phyloP scores from a whole-genome alignment of 2,113 vertebrate genomes.

The Lucifuga dentata region DNA sequence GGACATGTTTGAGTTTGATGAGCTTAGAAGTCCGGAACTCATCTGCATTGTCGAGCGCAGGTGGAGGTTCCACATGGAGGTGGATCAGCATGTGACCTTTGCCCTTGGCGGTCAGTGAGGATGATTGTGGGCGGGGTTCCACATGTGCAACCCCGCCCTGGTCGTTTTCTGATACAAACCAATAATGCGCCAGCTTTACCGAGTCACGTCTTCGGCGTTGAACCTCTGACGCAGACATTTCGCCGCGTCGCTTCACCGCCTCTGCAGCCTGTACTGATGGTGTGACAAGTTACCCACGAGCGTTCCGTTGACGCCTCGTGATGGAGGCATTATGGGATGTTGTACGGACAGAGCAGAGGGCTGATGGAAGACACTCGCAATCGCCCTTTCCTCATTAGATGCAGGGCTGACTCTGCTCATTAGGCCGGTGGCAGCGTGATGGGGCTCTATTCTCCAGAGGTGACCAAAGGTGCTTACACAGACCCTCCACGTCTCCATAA shows the following conservation, averaged over 20 bases:
- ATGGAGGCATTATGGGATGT: constrained; percentile 65
- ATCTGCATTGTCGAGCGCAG: too few relatives aligned
- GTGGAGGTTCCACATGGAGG: too few relatives aligned
- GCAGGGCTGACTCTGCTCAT: constrained; percentile 67
- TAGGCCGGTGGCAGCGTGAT: constrained; percentile 58
- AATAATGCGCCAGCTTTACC: too few relatives aligned
- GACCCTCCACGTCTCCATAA: constrained; percentile 72
- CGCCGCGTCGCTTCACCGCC: neutral
- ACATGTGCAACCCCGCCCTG: too few relatives aligned
- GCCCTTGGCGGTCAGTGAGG: too few relatives aligned
- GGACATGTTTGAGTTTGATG: too few relatives aligned
- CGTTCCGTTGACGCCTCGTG: constrained; percentile 24
- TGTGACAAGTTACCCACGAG: constrained; percentile 45
- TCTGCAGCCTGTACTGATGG: constrained; percentile 17
- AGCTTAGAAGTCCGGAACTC: too few relatives aligned
- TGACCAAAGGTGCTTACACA: constrained; percentile 76
- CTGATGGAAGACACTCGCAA: constrained; percentile 66
- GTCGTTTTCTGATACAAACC: too few relatives aligned
- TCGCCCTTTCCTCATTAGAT: constrained; percentile 69
- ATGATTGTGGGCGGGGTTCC: too few relatives aligned
- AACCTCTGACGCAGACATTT: constrained; percentile 21
- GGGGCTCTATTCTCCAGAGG: constrained; percentile 71
- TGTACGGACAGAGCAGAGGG: constrained; percentile 45
- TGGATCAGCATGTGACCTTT: too few relatives aligned
- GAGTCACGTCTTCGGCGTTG: too few relatives aligned